Evolutionary conservation across 2,888 invertebrate species (phyloP), one percentile per base, ranked within the genome.

Genomic region (Thysanoteuthis rhombus): DNA sequence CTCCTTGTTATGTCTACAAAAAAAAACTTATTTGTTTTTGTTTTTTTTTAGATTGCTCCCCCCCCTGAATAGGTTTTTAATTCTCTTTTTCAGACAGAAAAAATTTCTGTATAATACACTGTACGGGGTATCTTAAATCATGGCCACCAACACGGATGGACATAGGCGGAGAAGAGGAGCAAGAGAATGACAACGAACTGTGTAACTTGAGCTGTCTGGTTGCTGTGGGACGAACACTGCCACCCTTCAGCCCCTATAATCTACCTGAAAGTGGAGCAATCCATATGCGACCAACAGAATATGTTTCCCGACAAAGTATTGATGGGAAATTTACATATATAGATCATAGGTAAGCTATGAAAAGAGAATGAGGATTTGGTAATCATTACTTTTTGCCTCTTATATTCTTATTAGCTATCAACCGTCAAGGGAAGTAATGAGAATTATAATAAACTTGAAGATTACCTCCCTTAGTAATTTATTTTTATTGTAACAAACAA

Each of bases 321-420:
- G 99, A 99, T 96, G 99, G 99, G 12, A 99, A 99, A 97, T 99
- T 99, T 97, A 97, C 99, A 8, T 99, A 98, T 96, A 98, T 99
- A 10, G 99, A 99, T 97, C 99, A 99, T 97, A 98, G 98, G 99
- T 98, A 95, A 95, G 97, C 95, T 75, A 16, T 75, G 0, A 36
- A 75, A 36, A 75, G n/a, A n/a, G 12, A 75, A 75, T 93, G 22
- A 25, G 22, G 6, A 52, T 52, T 45, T 92, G 45, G 22, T n/a
- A n/a, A n/a, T n/a, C n/a, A n/a, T n/a, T n/a, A n/a, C n/a, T n/a
- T n/a, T n/a, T n/a, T n/a, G n/a, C n/a, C n/a, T n/a, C n/a, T n/a
- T n/a, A n/a, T n/a, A n/a, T n/a, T n/a, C n/a, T n/a, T n/a, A n/a
- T n/a, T n/a, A n/a, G n/a, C n/a, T n/a, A n/a, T n/a, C n/a, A n/a